These are phyloP conservation scores for Hepsetus odoe DNA, from an alignment of 2,113 vertebrate genomes.

Conservation along the genomic window DNA sequence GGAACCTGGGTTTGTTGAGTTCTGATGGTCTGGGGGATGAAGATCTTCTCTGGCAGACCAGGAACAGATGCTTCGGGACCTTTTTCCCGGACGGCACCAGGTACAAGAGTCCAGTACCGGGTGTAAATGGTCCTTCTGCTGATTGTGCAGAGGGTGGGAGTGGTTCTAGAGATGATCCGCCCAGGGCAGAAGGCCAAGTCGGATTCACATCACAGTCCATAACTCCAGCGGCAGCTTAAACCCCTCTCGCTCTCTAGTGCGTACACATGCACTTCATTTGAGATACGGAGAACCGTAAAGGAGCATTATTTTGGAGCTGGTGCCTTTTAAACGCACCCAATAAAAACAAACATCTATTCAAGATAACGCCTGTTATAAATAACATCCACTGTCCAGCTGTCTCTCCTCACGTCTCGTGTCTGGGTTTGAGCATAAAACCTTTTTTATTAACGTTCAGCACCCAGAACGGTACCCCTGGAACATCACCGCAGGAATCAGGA, in stretches of 20 bases:
- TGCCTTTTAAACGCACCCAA: slow-evolving; percentile 21
- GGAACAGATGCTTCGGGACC: too few species aligned
- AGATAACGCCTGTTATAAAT: too few species aligned
- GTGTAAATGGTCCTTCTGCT: too few species aligned
- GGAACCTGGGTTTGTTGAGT: too few species aligned
- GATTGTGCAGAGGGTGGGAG: neutral
- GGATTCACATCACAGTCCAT: slow-evolving; percentile 60
- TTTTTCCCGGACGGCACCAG: too few species aligned
- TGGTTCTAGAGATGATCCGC: slow-evolving; percentile 11
- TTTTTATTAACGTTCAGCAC: slow-evolving; percentile 14
- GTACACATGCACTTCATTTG: slow-evolving; percentile 33
- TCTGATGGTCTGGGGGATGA: too few species aligned
- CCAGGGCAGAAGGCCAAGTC: slow-evolving; percentile 62
- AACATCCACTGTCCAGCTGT: slow-evolving; percentile 7
- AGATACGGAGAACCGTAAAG: slow-evolving; percentile 26
- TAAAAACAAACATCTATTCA: slow-evolving; percentile 15
- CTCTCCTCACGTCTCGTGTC: neutral
- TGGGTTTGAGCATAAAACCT: neutral
- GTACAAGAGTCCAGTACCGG: too few species aligned
- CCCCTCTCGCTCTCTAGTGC: slow-evolving; percentile 8
- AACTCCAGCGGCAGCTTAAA: slow-evolving; percentile 51
- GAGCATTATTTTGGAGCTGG: slow-evolving; percentile 30
- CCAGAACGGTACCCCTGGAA: slow-evolving; percentile 39
- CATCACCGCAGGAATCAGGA: slow-evolving; percentile 26
- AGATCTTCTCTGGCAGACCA: too few species aligned